Evolutionary conservation across 2,797 vertebrate genomes (phyloP).

Genomic region (Lithobates sylvaticus): DNA sequence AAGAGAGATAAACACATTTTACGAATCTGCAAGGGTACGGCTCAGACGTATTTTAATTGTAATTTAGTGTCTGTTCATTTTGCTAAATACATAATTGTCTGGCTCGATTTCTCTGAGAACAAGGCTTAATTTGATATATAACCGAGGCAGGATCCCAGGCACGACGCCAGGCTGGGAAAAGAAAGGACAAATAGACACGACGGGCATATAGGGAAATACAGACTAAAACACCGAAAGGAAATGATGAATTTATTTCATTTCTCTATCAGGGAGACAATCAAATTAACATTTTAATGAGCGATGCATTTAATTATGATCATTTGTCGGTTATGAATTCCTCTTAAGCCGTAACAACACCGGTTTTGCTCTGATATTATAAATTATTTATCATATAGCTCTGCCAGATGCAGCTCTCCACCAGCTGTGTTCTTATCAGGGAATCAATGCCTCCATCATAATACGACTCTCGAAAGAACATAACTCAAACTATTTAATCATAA

Average conservation of each 20-base stretch:
- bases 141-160: slow-evolving; percentile 40
- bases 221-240: slow-evolving; percentile 7
- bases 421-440: neutral
- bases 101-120: slow-evolving; percentile 39
- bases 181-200: neutral
- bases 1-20: slow-evolving; percentile 8
- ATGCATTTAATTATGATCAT: slow-evolving; percentile 38
- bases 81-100: slow-evolving; percentile 58
- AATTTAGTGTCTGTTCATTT: slow-evolving; percentile 48
- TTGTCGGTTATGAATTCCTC: slow-evolving; percentile 20
- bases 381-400: neutral
- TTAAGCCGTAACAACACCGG: slow-evolving; percentile 6
- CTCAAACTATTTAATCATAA: slow-evolving; percentile 10
- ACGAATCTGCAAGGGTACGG: slow-evolving; percentile 10
- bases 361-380: slow-evolving; percentile 1
- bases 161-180: slow-evolving; percentile 11
- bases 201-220: neutral
- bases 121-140: slow-evolving; percentile 52
- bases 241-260: slow-evolving; percentile 32
- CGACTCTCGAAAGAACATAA: slow-evolving; percentile 15
- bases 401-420: slow-evolving; percentile 14
- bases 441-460: neutral
- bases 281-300: slow-evolving; percentile 33
- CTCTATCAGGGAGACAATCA: slow-evolving; percentile 1
- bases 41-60: slow-evolving; percentile 45